Base-by-base conservation (phyloP, 2,888 invertebrate genomes). In the Antheraea yamamai region DNA sequence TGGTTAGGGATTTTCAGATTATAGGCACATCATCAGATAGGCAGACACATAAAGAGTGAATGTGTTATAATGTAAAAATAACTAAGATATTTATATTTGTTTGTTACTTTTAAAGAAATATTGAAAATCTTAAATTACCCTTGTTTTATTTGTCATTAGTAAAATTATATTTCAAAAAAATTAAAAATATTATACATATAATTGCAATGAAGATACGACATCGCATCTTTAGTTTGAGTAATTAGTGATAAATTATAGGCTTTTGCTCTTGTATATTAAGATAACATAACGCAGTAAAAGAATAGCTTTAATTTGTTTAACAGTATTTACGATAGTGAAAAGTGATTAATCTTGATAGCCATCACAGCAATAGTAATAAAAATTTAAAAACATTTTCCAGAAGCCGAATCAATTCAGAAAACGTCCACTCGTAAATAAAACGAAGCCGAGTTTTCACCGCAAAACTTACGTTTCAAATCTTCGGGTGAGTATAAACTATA, bases 401-500 rank as follows among this genome's bases (percentile, higher is more conserved):
- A 23, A n/a, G 61, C 10, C n/a, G 12, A 23, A 61, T 70, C 70
- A 70, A 39, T 70, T 39, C 39, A 18, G 20, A 39, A n/a, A 20
- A 70, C 39, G 18, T 70, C 20, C 66, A 26, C n/a, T 35, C 18
- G 55, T 47, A 74, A n/a, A 72, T 51, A 26, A 72, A 71, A 75
- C 35, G 39, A 64, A 39, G 35, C n/a, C 55, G 47, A 72, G 51
- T 61, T 58, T 64, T 75, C 58, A 39, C 58, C 51, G 61, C 61
- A 51, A 74, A 74, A 74, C 26, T 75, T 72, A 51, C 26, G 61
- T 30, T 58, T 71, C 47, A 61, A 58, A 58, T 71, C 72, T 8
- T 58, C 14, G 47, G 58, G 58, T 20, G 12, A 58, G 16, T 71
- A 58, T 75, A 72, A 75, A 75, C 73, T 75, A 47, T 47, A 73